A percentile compares a stretch with the other conserved stretches of the same genome.
Evolutionary conservation across 2,888 invertebrate genomes (phyloP).

Genomic region (Synanthedon andrenaeformis): DNA sequence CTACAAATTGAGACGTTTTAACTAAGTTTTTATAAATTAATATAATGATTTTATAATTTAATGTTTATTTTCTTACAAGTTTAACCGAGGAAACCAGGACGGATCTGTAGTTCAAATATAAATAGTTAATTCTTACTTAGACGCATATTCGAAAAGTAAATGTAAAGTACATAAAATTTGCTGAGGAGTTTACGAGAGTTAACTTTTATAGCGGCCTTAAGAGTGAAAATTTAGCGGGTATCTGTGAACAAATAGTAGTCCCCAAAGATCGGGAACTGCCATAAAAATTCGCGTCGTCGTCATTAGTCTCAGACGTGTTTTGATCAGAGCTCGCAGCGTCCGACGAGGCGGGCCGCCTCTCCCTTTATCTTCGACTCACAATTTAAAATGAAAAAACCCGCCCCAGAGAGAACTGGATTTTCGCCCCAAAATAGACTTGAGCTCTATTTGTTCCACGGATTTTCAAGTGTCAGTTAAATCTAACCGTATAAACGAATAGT

Average conservation of each 20-base stretch:
- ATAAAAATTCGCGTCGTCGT: conserved; percentile 58
- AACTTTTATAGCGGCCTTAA: conserved; percentile 43
- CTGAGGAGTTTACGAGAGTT: conserved; percentile 30
- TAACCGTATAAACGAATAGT: not conserved
- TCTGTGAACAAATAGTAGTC: conserved; percentile 50
- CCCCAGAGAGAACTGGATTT: conserved; percentile 29
- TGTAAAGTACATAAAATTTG: conserved; percentile 26
- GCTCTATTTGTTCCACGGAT: conserved; percentile 14
- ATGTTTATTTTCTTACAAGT: too few species aligned
- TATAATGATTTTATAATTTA: too few species aligned
- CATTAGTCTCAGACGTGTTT: conserved; percentile 66
- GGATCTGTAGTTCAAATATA: too few species aligned
- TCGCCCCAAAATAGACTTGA: conserved; percentile 22
- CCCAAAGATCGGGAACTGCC: conserved; percentile 47
- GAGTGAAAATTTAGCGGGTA: conserved; percentile 47
- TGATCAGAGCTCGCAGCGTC: conserved; percentile 15
- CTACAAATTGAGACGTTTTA: too few species aligned
- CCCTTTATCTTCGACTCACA: conserved; percentile 39
- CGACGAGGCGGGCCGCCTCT: conserved; percentile 17
- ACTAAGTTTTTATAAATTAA: too few species aligned
- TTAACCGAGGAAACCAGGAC: too few species aligned
- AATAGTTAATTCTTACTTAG: too few species aligned
- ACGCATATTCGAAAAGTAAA: conserved; percentile 5
- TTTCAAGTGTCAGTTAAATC: not conserved
- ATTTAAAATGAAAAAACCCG: conserved; percentile 39